These are phyloP conservation scores for Parelbella ahira DNA, from an alignment of 2,888 invertebrate species.

Conservation along the genomic window DNA sequence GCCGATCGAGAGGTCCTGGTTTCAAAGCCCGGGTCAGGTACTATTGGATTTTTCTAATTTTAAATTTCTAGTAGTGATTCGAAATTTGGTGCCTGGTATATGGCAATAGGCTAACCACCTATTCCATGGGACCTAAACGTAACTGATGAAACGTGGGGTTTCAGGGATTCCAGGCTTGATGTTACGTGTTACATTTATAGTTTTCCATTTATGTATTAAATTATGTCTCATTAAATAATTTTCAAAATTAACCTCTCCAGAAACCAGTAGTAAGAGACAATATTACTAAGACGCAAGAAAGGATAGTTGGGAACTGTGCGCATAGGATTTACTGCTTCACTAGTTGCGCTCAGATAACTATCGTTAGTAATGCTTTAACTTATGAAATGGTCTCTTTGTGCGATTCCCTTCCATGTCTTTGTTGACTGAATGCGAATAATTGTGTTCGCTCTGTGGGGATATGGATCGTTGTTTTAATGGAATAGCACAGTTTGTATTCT, in stretches of 20 bases:
- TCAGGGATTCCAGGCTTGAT: no score
- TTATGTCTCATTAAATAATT: constrained; percentile 8
- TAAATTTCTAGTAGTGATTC: no score
- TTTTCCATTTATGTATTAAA: no score
- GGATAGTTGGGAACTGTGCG: constrained; percentile 61
- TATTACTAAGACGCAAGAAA: constrained; percentile 48
- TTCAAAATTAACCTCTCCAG: constrained; percentile 28
- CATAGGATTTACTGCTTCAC: constrained; percentile 71
- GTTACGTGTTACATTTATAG: no score
- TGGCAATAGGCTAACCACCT: no score
- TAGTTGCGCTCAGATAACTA: constrained; percentile 69
- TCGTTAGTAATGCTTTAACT: constrained; percentile 62
- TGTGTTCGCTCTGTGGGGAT: constrained; percentile 59
- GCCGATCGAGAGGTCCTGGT: no score
- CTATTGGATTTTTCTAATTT: no score
- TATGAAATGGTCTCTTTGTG: constrained; percentile 70
- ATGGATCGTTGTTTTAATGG: constrained; percentile 62
- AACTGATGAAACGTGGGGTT: no score
- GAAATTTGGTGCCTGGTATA: no score
- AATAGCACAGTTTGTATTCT: constrained; percentile 64
- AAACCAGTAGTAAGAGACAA: constrained; percentile 46
- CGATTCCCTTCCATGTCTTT: constrained; percentile 49
- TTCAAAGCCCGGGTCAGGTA: no score
- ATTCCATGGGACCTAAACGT: no score
- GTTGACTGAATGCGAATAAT: constrained; percentile 68